Conservation (phyloP, 2,797 vertebrate genomes). For the Mormyrops attenuatus region DNA sequence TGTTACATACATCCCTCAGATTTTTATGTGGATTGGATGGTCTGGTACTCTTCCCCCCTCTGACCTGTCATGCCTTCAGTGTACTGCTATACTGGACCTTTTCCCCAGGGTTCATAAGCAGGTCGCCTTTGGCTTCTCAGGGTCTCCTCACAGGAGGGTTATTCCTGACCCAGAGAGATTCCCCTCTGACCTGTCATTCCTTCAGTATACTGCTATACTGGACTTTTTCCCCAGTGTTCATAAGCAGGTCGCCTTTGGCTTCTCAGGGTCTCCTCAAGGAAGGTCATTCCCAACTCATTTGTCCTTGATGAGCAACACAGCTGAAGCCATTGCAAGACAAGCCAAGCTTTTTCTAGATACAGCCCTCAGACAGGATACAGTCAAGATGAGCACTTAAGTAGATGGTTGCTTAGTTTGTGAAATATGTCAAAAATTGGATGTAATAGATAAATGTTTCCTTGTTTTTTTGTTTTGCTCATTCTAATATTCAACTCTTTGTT, state of each 20-base stretch:
- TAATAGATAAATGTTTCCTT: neutral
- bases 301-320: constrained; percentile 22
- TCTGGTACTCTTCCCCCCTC: too few species aligned
- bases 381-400: neutral
- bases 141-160: constrained; percentile 35
- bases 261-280: constrained; percentile 34
- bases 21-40: too few species aligned
- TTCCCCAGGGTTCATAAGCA: neutral
- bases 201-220: neutral
- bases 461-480: neutral
- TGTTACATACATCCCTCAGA: too few species aligned
- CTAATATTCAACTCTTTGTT: neutral
- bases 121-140: neutral
- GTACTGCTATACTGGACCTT: neutral
- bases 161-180: constrained; percentile 18
- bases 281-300: constrained; percentile 24
- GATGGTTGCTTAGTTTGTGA: neutral
- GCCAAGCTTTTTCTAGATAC: constrained; percentile 46
- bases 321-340: constrained; percentile 28
- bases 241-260: neutral
- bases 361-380: constrained; percentile 51
- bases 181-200: too few species aligned
- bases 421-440: neutral
- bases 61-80: neutral
- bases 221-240: neutral